These are phyloP conservation scores for Eublepharis macularius DNA, from an alignment of 2,113 vertebrate species.

Conservation along the genomic window DNA sequence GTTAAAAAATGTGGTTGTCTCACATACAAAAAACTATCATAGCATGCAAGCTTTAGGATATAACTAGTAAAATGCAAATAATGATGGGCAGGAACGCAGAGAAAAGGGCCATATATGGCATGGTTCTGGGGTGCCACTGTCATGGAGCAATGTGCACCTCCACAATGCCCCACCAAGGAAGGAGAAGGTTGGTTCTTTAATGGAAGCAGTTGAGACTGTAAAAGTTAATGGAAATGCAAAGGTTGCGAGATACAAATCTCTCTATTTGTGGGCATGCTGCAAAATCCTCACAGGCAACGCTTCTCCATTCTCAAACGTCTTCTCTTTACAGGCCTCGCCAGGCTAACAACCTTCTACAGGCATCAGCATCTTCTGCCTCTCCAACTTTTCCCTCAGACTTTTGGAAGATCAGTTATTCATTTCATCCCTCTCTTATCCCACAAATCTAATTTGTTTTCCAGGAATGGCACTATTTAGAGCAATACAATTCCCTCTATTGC, in stretches of 20 bases:
- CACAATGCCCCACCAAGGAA: background rate
- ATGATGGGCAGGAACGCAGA: background rate
- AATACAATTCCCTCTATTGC: background rate
- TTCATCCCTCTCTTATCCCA: background rate
- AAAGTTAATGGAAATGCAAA: background rate
- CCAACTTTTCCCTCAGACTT: background rate
- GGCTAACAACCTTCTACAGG: background rate
- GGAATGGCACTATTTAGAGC: background rate
- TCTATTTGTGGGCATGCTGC: background rate
- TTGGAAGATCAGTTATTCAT: background rate
- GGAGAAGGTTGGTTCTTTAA: background rate
- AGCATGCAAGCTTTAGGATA: background rate
- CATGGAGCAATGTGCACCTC: background rate
- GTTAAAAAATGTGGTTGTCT: background rate
- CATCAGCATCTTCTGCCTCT: too few relatives aligned
- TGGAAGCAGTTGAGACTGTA: too few relatives aligned
- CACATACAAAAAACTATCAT: background rate
- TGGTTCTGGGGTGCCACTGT: background rate
- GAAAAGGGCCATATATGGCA: background rate
- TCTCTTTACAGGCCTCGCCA: background rate
- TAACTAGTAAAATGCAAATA: background rate
- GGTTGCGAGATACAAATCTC: background rate
- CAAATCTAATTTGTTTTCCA: background rate
- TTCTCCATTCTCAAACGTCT: background rate
- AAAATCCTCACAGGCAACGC: background rate